Conservation (phyloP, 2,113 vertebrate genomes). For the Alexandromys fortis region DNA sequence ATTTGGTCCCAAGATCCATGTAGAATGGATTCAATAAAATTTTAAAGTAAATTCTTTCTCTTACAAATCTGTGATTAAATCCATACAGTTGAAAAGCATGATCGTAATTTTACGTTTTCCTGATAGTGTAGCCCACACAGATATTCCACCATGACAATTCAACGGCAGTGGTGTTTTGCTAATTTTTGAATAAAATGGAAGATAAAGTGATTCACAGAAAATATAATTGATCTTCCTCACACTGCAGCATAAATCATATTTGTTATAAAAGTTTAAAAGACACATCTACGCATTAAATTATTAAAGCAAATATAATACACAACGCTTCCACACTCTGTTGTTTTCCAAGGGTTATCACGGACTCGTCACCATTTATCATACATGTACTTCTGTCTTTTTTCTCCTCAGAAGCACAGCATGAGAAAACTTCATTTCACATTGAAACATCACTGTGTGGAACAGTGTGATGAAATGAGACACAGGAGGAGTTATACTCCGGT, state of each 20-base stretch:
- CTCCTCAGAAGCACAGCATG: slow-evolving; percentile 94
- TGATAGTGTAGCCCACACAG: slow-evolving; percentile 53
- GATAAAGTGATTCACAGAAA: slow-evolving; percentile 78
- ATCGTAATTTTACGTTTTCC: slow-evolving; percentile 61
- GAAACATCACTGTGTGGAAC: slow-evolving; percentile 93
- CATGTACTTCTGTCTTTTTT: slow-evolving; percentile 89
- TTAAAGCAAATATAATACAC: slow-evolving; percentile 89
- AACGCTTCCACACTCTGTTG: slow-evolving; percentile 88
- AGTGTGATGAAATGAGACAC: slow-evolving; percentile 93
- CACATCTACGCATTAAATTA: slow-evolving; percentile 91
- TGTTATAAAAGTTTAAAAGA: slow-evolving; percentile 94
- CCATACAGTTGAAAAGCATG: slow-evolving; percentile 64
- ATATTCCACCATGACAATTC: slow-evolving; percentile 72
- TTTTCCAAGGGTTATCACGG: slow-evolving; percentile 88
- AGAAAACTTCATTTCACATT: slow-evolving; percentile 94
- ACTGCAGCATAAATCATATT: slow-evolving; percentile 85
- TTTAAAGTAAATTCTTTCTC: slow-evolving; percentile 23
- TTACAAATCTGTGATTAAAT: slow-evolving; percentile 66
- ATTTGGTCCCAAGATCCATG: not conserved
- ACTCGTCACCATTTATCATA: slow-evolving; percentile 91
- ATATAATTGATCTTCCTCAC: slow-evolving; percentile 78
- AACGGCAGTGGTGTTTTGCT: slow-evolving; percentile 68
- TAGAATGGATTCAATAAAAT: slow-evolving; percentile 53
- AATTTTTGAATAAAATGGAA: slow-evolving; percentile 81
- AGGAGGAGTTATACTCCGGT: slow-evolving; percentile 90